Evolutionary conservation across 2,797 vertebrate species (phyloP).

Genomic region (Danio tinwini): DNA sequence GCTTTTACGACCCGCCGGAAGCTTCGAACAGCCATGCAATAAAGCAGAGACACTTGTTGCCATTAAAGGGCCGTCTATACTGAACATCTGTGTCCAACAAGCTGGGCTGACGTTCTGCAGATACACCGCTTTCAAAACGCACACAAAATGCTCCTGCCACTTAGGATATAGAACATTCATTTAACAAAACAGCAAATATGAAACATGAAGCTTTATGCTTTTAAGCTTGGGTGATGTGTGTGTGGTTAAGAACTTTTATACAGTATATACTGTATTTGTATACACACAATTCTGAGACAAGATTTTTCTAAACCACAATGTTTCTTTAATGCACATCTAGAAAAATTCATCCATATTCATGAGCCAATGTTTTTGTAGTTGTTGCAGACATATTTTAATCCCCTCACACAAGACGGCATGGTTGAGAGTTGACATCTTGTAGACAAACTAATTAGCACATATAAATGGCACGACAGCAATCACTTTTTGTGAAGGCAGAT

Average conservation of each 20-base stretch:
- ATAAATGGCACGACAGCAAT: too few species aligned
- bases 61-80: slow-evolving; percentile 47
- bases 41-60: slow-evolving; percentile 59
- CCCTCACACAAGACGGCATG: too few species aligned
- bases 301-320: slow-evolving; percentile 44
- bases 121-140: slow-evolving; percentile 23
- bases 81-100: slow-evolving; percentile 38
- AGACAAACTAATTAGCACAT: too few species aligned
- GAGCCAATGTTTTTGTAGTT: too few species aligned
- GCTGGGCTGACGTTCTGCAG: slow-evolving; percentile 33
- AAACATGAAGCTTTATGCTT: not conserved
- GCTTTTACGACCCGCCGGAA: slow-evolving; percentile 47
- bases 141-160: not conserved
- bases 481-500: too few species aligned
- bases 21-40: slow-evolving; percentile 51
- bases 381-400: too few species aligned
- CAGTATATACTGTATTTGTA: not conserved
- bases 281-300: slow-evolving; percentile 65
- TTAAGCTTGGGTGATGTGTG: not conserved
- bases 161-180: slow-evolving; percentile 21
- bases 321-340: slow-evolving; percentile 10
- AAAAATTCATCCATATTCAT: too few species aligned
- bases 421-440: too few species aligned
- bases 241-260: not conserved
- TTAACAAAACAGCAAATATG: not conserved